Conservation (phyloP, 30 jellyfish, hydroid and myxozoan genomes). For the Cassiopea andromeda region DNA sequence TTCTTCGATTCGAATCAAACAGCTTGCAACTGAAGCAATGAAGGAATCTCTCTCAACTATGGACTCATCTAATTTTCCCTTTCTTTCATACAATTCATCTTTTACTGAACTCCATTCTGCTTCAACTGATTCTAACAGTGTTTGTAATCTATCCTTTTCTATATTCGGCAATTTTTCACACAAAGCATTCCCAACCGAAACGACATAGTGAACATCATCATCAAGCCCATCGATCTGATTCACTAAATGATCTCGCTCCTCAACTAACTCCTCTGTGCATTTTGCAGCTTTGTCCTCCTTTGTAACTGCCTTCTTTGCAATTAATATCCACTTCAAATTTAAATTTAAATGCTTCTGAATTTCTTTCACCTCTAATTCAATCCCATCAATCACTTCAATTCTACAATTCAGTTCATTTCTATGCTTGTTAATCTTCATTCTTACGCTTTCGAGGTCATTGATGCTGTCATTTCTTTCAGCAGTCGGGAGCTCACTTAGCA, state of each 20-base stretch:
- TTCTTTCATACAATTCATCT: constrained; percentile 37
- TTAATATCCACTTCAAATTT: constrained; percentile 60
- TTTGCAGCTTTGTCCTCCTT: constrained; percentile 37
- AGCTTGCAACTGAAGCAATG: constrained; percentile 33
- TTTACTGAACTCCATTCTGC: constrained; percentile 49
- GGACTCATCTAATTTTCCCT: constrained; percentile 50
- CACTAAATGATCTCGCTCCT: constrained; percentile 30
- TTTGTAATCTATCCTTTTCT: constrained; percentile 6
- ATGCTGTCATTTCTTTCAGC: neutral
- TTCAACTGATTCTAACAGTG: constrained; percentile 5
- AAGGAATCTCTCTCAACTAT: constrained; percentile 57
- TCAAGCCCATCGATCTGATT: constrained; percentile 44
- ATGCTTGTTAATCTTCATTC: neutral
- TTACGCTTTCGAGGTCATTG: neutral
- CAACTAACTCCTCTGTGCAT: constrained; percentile 52
- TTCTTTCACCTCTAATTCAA: constrained; percentile 19
- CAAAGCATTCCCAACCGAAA: constrained; percentile 30
- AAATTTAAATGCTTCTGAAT: constrained; percentile 25
- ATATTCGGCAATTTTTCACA: constrained; percentile 47
- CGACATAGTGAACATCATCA: constrained; percentile 30
- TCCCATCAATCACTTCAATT: neutral
- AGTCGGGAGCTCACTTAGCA: constrained; percentile 15
- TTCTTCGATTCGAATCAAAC: constrained; percentile 38
- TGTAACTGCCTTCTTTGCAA: constrained; percentile 59
- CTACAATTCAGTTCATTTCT: neutral